Evolutionary conservation across 1,140 invertebrate species (phyloP), one percentile per base, ranked within the genome.

Genomic region (Nixonia krombeini): DNA sequence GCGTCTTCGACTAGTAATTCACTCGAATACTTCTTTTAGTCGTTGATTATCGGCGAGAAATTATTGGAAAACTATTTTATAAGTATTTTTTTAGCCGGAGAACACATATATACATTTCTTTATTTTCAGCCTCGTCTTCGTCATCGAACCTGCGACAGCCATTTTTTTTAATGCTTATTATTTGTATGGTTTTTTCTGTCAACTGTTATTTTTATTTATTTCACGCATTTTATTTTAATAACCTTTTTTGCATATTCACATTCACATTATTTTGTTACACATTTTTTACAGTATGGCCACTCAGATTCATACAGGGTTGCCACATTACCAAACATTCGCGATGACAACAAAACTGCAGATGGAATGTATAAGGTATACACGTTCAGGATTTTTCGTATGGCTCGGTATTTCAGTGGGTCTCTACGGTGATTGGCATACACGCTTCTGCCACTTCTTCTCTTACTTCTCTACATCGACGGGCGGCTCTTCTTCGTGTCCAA

Each of bases 221-320:
- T 62, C 46, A 53, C 9, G 7, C 53, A 5, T 59, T 53, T 66
- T 56, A 46, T 70, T 72, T 70, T 44, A n/a, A n/a, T 28, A 26
- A 45, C 17, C 16, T 15, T 50, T 41, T 56, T 62, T 58, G 7
- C 18, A 17, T 29, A 63, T 53, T 42, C 52, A 29, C 35, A 33
- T 52, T 46, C 4, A 25, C 44, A 72, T 72, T 66, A 75, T 75
- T 80, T 77, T 82, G 75, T 62, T 65, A 69, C 50, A 67, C 73
- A 74, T 73, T 73, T 82, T 83, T 92, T 91, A 73, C 91, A 96
- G 93, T 93, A 94, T 90, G 93, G 93, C 86, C 92, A 94, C 79
- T 90, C 93, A 83, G 94, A 96, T 87, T 96, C 95, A 76, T 97
- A 96, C 89, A 91, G 95, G 84, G 92, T 94, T 83, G 95, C 95